Evolutionary conservation across 2,113 vertebrate species (phyloP).

Genomic region (Nycticryphes semicollaris): DNA sequence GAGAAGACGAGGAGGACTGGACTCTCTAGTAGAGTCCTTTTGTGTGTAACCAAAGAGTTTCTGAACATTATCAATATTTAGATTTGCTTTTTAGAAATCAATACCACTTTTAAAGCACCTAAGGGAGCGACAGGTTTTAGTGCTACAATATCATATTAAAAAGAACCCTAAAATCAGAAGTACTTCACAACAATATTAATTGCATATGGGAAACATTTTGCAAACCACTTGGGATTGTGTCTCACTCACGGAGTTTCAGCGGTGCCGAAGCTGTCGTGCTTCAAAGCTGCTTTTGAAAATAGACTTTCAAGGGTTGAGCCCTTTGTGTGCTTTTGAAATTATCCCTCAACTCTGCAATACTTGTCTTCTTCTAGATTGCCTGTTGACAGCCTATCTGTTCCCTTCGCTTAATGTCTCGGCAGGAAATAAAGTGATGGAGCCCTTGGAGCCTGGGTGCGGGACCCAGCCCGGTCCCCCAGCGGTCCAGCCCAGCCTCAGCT

Average conservation of each 20-base stretch:
- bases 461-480: neutral
- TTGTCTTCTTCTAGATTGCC: neutral
- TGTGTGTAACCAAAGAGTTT: neutral
- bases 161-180: neutral
- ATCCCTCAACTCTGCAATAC: neutral
- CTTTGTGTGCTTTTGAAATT: neutral
- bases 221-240: neutral
- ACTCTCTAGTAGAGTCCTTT: neutral
- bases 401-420: neutral
- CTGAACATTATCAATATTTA: neutral
- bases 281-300: conserved; percentile 21
- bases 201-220: neutral
- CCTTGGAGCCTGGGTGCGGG: neutral
- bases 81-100: neutral
- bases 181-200: neutral
- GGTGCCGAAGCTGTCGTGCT: neutral
- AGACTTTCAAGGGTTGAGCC: neutral
- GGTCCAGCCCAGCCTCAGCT: neutral
- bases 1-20: neutral
- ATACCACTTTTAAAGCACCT: neutral
- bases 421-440: neutral
- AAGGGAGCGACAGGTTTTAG: neutral
- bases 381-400: neutral
- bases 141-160: neutral
- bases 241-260: neutral